phyloP scores from a whole-genome alignment of 1,140 invertebrate species.

The Meloidogyne floridensis region DNA sequence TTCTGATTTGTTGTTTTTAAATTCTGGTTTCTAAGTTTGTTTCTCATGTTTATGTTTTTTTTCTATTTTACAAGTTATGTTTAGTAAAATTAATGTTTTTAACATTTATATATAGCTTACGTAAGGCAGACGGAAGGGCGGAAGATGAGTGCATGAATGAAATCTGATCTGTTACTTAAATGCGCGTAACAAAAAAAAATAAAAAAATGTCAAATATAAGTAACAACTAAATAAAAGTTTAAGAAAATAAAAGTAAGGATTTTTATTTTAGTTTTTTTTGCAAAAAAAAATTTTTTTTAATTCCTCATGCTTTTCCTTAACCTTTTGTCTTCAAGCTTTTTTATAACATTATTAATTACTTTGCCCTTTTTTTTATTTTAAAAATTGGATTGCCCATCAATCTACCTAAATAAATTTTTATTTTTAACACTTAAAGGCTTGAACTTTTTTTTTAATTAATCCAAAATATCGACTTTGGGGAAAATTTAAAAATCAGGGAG shows the following conservation, averaged over 20 bases:
- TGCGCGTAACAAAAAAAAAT: neutral
- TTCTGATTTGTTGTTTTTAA: too few relatives aligned
- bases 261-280: too few relatives aligned
- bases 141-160: conserved; percentile 4
- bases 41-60: too few relatives aligned
- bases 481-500: too few relatives aligned
- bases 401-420: neutral
- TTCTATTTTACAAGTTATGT: too few relatives aligned
- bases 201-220: neutral
- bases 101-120: neutral
- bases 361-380: neutral
- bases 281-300: neutral
- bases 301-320: neutral
- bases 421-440: neutral
- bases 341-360: neutral
- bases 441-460: neutral
- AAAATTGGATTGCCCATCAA: neutral
- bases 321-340: neutral
- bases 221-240: neutral
- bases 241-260: neutral
- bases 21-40: too few relatives aligned
- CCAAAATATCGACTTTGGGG: neutral
- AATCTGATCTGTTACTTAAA: neutral
- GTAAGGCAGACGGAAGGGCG: neutral
- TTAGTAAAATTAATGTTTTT: too few relatives aligned